Percentiles rank a stretch among this genome's conserved stretches.
These are phyloP conservation scores for Marmota monax DNA, from an alignment of 2,113 vertebrate species.

Conservation along the genomic window DNA sequence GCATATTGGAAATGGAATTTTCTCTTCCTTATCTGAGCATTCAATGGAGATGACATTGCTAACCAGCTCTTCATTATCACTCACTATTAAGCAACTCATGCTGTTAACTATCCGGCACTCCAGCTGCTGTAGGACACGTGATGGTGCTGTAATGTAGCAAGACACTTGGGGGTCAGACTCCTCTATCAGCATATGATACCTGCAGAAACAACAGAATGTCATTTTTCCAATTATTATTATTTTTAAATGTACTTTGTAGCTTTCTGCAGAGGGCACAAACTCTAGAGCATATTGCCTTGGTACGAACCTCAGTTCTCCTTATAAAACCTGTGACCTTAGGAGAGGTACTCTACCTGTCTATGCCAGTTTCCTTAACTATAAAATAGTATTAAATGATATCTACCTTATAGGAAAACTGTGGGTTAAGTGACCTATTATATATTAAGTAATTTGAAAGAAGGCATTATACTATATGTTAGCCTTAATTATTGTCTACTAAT, in stretches of 20 bases:
- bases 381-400: neutral
- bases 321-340: neutral
- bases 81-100: conserved; percentile 88
- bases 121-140: conserved; percentile 80
- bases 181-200: conserved; percentile 80
- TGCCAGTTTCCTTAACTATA: neutral
- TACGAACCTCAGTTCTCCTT: neutral
- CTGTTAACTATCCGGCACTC: conserved; percentile 86
- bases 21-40: conserved; percentile 71
- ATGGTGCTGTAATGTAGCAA: conserved; percentile 89
- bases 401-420: neutral
- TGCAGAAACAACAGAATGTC: conserved; percentile 66
- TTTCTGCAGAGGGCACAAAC: neutral
- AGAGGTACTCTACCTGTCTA: neutral
- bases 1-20: conserved; percentile 88
- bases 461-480: neutral
- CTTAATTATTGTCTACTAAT: neutral
- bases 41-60: conserved; percentile 90
- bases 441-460: neutral
- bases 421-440: neutral
- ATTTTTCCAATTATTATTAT: conserved; percentile 54
- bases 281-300: neutral
- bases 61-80: conserved; percentile 91
- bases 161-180: conserved; percentile 68
- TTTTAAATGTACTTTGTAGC: neutral